These are phyloP conservation scores for Melanostoma mellinum DNA, from an alignment of 2,888 invertebrate genomes.

Conservation along the genomic window DNA sequence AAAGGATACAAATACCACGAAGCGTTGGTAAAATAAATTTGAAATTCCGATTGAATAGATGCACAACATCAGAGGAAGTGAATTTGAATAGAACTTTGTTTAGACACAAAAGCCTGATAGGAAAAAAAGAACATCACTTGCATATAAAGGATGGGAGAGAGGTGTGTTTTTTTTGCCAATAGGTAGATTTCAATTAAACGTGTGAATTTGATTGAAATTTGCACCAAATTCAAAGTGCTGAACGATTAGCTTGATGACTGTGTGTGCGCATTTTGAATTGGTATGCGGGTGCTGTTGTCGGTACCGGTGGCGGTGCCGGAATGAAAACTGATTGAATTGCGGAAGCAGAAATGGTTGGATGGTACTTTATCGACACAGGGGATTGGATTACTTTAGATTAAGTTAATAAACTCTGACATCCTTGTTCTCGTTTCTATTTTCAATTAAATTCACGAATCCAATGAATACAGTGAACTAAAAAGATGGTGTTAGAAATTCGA, in stretches of 20 bases:
- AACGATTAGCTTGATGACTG: conserved; percentile 45
- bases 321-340: no score
- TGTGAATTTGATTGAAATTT: conserved; percentile 53
- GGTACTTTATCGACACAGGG: no score
- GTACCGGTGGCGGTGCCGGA: no score
- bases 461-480: no score
- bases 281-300: no score
- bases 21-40: conserved; percentile 62
- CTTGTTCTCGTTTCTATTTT: no score
- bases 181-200: conserved; percentile 62
- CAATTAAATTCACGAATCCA: no score
- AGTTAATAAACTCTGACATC: no score
- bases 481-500: no score
- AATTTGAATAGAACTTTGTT: conserved; percentile 59
- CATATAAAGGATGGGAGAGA: background rate
- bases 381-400: no score
- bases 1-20: conserved; percentile 4
- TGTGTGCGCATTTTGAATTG: no score
- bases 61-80: conserved; percentile 51
- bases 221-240: conserved; percentile 28
- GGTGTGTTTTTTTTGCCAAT: conserved; percentile 13
- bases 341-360: no score
- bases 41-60: conserved; percentile 67
- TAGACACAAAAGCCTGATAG: conserved; percentile 12
- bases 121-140: background rate